Evolutionary conservation across 2,888 invertebrate genomes (phyloP), one percentile per base, ranked within the genome.

Genomic region (Melangyna quadrimaculata): DNA sequence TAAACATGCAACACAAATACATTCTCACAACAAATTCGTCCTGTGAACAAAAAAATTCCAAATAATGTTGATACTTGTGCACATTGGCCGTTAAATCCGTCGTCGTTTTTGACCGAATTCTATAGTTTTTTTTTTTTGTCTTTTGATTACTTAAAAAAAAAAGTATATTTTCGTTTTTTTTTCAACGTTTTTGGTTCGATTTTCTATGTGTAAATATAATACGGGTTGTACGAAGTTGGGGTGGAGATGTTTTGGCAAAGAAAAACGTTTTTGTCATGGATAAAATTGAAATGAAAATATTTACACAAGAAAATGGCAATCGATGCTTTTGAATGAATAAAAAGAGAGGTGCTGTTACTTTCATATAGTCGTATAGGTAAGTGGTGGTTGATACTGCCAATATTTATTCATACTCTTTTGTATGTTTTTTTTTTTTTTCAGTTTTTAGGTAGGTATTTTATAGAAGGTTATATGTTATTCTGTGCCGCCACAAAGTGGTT

Each of bases 211-310:
- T 17, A 12, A 14, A 14, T 5, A 5, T 29, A 9, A 10, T 17
- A 9, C 0, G 37, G 57, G 19, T 55, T 43, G 43, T 63, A 27
- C 14, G 48, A 17, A 8, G 29, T 2, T 1, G 2, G 32, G 14
- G 8, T 19, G 10, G 24, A 24, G 0, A 51, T 51, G 27, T 24
- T 40, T 65, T 45, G 65, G 32, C 45, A 65, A 45, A 40, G 45
- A 19, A 45, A 43, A 45, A 22, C 63, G 35, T 72, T 78, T 84
- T 79, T 57, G 57, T 79, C 51, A 74, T n/a, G 75, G 43, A 77
- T 63, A 80, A 77, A 80, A 77, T 84, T 80, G 61, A 69, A 77
- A 77, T 86, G 72, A 80, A 86, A 86, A 84, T 84, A 86, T 80
- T 86, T 72, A 45, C 72, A 73, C 48, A 67, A 71, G 71, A 67